Conservation (phyloP, 2,113 vertebrate species). For the Gnathochromis pfefferi region DNA sequence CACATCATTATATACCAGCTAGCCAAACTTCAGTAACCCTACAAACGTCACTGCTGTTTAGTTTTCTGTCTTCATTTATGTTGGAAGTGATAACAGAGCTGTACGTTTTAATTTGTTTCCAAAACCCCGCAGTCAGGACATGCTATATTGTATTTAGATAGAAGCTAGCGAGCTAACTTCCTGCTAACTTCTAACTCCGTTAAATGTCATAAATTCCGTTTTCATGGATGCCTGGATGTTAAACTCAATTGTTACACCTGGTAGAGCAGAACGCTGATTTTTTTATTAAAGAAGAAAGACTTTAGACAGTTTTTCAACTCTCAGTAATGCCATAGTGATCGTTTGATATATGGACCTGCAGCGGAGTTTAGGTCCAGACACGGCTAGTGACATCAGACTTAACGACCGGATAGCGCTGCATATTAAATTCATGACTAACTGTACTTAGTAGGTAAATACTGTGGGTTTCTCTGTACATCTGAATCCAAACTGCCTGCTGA, state of each 20-base stretch:
- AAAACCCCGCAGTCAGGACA: not conserved
- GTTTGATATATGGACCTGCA: not conserved
- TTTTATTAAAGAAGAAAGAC: not conserved
- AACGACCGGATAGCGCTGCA: not conserved
- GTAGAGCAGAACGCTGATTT: rapidly evolving
- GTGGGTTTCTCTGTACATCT: not conserved
- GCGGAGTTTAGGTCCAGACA: not conserved
- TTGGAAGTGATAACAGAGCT: rapidly evolving
- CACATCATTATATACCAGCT: rapidly evolving
- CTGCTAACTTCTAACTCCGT: not conserved
- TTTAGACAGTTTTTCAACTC: not conserved
- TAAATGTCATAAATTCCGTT: not conserved
- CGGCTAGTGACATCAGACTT: not conserved
- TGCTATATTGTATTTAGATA: not conserved
- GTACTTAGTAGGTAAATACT: not conserved
- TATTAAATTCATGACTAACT: not conserved
- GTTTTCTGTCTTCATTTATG: not conserved
- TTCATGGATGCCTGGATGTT: not conserved
- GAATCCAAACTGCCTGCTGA: not conserved
- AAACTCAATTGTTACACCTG: not conserved
- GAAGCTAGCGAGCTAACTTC: not conserved
- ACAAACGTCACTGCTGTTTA: rapidly evolving
- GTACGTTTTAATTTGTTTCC: not conserved
- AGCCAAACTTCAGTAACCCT: too few relatives aligned
- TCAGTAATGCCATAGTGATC: not conserved